phyloP scores from a whole-genome alignment of 1,140 invertebrate genomes.

The Macrobrachium nipponense region DNA sequence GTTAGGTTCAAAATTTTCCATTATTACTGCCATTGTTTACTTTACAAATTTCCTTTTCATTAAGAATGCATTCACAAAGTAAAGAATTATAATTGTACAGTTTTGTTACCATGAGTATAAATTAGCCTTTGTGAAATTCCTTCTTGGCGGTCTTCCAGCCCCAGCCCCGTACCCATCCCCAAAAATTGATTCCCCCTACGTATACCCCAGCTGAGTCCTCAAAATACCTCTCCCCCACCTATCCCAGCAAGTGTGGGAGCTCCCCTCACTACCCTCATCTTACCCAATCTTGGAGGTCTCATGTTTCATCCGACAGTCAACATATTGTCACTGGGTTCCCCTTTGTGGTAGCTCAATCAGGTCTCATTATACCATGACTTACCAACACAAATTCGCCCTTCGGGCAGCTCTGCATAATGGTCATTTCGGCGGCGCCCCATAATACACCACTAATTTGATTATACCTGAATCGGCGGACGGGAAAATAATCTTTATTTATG shows the following conservation, averaged over 20 bases:
- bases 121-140: background rate
- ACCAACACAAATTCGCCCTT: background rate
- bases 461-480: too few relatives aligned
- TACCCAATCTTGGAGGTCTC: slow-evolving; percentile 18
- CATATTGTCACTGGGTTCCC: slow-evolving; percentile 27
- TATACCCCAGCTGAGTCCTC: background rate
- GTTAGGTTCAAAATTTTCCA: too few relatives aligned
- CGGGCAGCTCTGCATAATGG: background rate
- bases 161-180: background rate
- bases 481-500: too few relatives aligned
- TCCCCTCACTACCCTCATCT: slow-evolving; percentile 12
- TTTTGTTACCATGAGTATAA: too few relatives aligned
- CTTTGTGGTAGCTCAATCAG: slow-evolving; percentile 9
- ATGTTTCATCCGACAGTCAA: slow-evolving; percentile 37
- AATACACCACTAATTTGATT: too few relatives aligned
- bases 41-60: too few relatives aligned
- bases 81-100: too few relatives aligned
- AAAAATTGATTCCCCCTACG: background rate
- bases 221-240: background rate
- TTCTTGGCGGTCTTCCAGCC: background rate
- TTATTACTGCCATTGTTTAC: too few relatives aligned
- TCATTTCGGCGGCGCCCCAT: background rate
- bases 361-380: slow-evolving; percentile 9
- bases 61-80: too few relatives aligned
- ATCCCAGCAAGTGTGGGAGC: background rate